Evolutionary conservation across 2,113 vertebrate species (phyloP).

Genomic region (Passer montanus): DNA sequence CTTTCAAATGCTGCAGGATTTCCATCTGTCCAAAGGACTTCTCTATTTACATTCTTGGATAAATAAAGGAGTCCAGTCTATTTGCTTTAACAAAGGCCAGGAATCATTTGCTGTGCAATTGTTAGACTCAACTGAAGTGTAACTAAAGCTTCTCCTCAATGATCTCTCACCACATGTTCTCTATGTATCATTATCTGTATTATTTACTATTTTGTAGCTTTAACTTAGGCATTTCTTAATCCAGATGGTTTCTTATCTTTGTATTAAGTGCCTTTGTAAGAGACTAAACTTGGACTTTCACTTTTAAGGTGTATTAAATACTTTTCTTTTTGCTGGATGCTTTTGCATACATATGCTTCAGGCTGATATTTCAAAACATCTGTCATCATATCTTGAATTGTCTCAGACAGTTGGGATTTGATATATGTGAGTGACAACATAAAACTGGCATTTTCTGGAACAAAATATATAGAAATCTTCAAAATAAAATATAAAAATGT

Average conservation of each 20-base stretch:
- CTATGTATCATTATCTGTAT: slow-evolving; percentile 47
- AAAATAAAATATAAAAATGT: background rate
- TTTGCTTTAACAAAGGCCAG: slow-evolving; percentile 71
- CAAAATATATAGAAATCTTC: background rate
- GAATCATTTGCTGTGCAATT: slow-evolving; percentile 66
- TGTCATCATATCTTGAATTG: background rate
- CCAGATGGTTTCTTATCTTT: slow-evolving; percentile 54
- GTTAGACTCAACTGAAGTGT: slow-evolving; percentile 62
- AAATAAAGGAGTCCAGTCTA: slow-evolving; percentile 57
- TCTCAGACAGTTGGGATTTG: background rate
- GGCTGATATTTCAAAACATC: background rate
- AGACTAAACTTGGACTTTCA: background rate
- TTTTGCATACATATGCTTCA: background rate
- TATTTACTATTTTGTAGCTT: slow-evolving; percentile 57
- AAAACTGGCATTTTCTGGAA: background rate
- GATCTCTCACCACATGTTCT: slow-evolving; percentile 65
- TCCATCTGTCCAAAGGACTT: slow-evolving; percentile 74
- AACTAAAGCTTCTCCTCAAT: slow-evolving; percentile 65
- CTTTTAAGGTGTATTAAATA: background rate
- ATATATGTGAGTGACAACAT: background rate
- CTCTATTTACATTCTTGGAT: slow-evolving; percentile 73
- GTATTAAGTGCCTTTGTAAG: background rate
- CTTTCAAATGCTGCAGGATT: slow-evolving; percentile 66
- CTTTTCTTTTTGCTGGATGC: background rate
- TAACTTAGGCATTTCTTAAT: slow-evolving; percentile 60